Base-by-base conservation (phyloP, 2,888 invertebrate species). In the Sicus ferrugineus region DNA sequence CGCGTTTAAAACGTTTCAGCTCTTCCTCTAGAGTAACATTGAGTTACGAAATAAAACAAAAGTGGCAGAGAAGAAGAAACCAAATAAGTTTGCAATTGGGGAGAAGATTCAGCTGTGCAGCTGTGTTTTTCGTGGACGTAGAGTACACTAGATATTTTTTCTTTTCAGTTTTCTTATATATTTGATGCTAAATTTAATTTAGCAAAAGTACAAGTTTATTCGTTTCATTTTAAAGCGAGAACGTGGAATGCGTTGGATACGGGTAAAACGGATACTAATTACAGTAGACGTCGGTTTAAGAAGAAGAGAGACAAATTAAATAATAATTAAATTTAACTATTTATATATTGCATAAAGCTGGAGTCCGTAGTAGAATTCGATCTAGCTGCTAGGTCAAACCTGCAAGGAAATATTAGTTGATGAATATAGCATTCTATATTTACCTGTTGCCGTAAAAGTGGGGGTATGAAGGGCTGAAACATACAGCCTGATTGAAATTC, bases 1-100 rank as follows among this genome's bases (percentile, higher is more conserved):
- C 93, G 84, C 90, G 92, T 80, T 91, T 93, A 59, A 95, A 87
- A 66, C 97, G 88, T 85, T 97, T 97, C 82, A 94, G 87, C 86
- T 97, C 96, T 84, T 97, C 97, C 86, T 97, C 97, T 97, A 86
- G 46, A 56, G 63, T 68, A 58, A 65, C 64, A 48, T 34, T 42
- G 26, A 9, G 46, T 65, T 50, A 69, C 68, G 67, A 74, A 74
- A 73, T 72, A 74, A 74, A 71, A 72, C 68, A 68, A 72, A 74
- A 73, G 75, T 74, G 75, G 75, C 75, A 78, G 77, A 80, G 77
- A 80, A 80, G 79, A 78, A 81, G 75, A 76, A 79, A 72, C 76
- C 75, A 78, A 80, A 73, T 58, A 46, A 59, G 58, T 67, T 67
- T 59, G 48, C 58, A 67, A 30, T 67, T 31, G 59, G 58, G 46